Evolutionary conservation across 2,113 vertebrate species (phyloP).

Genomic region (Girardinichthys multiradiatus): DNA sequence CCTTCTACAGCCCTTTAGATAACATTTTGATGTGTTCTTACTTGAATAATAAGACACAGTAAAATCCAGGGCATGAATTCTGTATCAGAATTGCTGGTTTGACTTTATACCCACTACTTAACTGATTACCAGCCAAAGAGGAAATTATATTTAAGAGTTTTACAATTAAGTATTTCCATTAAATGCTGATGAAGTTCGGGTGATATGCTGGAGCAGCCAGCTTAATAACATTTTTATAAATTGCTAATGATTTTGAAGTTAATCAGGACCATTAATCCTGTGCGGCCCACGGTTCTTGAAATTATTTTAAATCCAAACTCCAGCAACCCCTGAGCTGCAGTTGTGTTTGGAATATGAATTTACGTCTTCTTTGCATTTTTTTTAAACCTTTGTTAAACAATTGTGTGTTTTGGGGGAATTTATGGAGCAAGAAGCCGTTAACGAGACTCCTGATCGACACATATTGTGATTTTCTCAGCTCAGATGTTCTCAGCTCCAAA

Average conservation of each 20-base stretch:
- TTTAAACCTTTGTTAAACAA: neutral
- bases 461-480: slow-evolving; percentile 18
- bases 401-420: slow-evolving; percentile 19
- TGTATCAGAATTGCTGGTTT: neutral
- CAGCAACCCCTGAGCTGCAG: slow-evolving; percentile 35
- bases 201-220: neutral
- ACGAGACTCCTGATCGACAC: slow-evolving; percentile 31
- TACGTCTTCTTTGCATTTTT: slow-evolving; percentile 7
- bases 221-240: slow-evolving; percentile 23
- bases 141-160: slow-evolving; percentile 24
- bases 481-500: slow-evolving; percentile 9
- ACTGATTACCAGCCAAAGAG: slow-evolving; percentile 16
- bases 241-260: slow-evolving; percentile 13
- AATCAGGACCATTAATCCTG: slow-evolving; percentile 12
- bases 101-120: neutral
- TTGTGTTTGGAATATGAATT: slow-evolving; percentile 48
- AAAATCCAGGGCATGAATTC: slow-evolving; percentile 20
- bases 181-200: slow-evolving; percentile 18
- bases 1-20: neutral
- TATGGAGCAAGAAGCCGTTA: slow-evolving; percentile 24
- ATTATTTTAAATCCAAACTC: slow-evolving; percentile 5
- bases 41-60: slow-evolving; percentile 9
- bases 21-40: slow-evolving; percentile 10
- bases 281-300: neutral
- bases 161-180: slow-evolving; percentile 34